phyloP scores from a whole-genome alignment of 2,888 invertebrate genomes.

The Cheilosia vulpina region DNA sequence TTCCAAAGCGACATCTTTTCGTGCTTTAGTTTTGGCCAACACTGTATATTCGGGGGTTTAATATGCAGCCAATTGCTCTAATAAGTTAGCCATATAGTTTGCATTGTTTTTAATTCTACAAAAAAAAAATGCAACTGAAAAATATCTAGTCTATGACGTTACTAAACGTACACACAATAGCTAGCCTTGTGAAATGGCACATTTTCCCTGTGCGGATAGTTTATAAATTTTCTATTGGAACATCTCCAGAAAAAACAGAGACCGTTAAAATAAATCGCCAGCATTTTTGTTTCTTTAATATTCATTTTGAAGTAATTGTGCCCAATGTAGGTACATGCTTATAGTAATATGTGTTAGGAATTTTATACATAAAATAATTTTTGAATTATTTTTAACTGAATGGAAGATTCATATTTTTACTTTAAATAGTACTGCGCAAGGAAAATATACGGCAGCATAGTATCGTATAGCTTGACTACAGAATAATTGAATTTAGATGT shows the following conservation, averaged over 20 bases:
- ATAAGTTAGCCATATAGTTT: too few species aligned
- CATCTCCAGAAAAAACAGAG: slow-evolving; percentile 52
- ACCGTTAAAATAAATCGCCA: slow-evolving; percentile 15
- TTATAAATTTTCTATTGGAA: slow-evolving; percentile 51
- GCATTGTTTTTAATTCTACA: too few species aligned
- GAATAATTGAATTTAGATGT: slow-evolving; percentile 45
- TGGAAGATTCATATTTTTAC: not conserved
- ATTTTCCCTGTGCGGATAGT: slow-evolving; percentile 38
- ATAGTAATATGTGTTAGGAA: not conserved
- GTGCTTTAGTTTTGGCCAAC: too few species aligned
- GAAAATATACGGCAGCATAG: not conserved
- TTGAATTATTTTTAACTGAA: slow-evolving; percentile 14
- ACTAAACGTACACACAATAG: not conserved
- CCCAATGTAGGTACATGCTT: not conserved
- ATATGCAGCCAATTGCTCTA: too few species aligned
- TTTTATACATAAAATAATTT: not conserved
- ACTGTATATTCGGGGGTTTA: too few species aligned
- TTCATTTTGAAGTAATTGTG: slow-evolving; percentile 16
- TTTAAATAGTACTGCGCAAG: not conserved
- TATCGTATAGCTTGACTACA: not conserved
- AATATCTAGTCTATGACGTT: too few species aligned
- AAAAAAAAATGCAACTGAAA: too few species aligned
- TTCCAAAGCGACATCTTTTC: too few species aligned
- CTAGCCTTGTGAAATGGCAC: slow-evolving; percentile 9
- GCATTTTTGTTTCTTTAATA: slow-evolving; percentile 14